Percentiles rank a stretch among this genome's conserved stretches.
These are phyloP conservation scores for Melinopterus prodromus DNA, from an alignment of 2,888 invertebrate genomes.

Conservation along the genomic window DNA sequence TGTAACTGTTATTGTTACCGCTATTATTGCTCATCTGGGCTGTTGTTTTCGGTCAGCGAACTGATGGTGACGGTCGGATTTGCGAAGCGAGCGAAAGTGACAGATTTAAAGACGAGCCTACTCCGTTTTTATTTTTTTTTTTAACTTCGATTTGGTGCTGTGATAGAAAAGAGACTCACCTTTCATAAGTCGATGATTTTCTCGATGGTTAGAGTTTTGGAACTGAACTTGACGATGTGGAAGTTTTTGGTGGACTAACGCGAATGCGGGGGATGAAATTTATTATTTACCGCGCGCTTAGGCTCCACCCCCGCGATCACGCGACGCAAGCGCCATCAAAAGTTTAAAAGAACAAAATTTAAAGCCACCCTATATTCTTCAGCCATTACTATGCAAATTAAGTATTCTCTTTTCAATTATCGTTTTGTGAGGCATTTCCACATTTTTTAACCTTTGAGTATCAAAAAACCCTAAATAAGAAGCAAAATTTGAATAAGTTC, in stretches of 20 bases:
- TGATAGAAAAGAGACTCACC: not conserved
- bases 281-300: not conserved
- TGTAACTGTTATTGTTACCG: constrained; percentile 39
- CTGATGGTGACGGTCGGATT: constrained; percentile 15
- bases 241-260: not conserved
- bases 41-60: not conserved
- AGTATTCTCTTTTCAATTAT: too few species aligned
- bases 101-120: not conserved
- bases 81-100: constrained; percentile 21
- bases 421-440: not conserved
- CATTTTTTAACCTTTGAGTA: not conserved
- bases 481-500: too few species aligned
- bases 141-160: not conserved
- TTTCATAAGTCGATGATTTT: not conserved
- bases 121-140: constrained; percentile 10
- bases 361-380: too few species aligned
- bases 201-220: not conserved
- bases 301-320: not conserved
- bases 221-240: not conserved
- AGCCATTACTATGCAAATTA: too few species aligned
- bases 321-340: not conserved
- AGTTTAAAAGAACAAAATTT: too few species aligned
- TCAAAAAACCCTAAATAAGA: not conserved
- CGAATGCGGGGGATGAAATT: not conserved
- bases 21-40: constrained; percentile 27